phyloP scores from a whole-genome alignment of 2,888 invertebrate genomes.

The Xylota segnis region DNA sequence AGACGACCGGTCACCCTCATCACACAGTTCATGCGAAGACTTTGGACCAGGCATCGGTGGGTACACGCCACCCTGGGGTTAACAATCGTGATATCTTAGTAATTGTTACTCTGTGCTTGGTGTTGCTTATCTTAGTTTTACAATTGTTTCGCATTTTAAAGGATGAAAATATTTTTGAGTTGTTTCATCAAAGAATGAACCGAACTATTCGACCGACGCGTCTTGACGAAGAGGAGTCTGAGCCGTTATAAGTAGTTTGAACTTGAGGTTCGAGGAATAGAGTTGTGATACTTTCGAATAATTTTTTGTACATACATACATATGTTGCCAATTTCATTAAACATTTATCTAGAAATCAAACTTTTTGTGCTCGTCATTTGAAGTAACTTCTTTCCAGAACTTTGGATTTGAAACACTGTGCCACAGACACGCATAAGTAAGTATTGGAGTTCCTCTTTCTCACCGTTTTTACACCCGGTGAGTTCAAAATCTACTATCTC shows the following conservation, averaged over 20 bases:
- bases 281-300: conserved; percentile 38
- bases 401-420: not conserved
- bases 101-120: conserved; percentile 80
- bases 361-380: not conserved
- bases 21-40: conserved; percentile 64
- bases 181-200: conserved; percentile 39
- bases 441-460: no score
- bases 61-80: conserved; percentile 31
- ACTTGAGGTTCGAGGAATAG: not conserved
- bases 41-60: conserved; percentile 49
- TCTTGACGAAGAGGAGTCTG: conserved; percentile 63
- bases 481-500: no score
- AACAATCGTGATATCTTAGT: conserved; percentile 80
- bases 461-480: no score
- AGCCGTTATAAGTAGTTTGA: conserved; percentile 41
- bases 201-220: conserved; percentile 32
- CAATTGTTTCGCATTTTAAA: conserved; percentile 81
- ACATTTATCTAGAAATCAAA: not conserved
- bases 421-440: no score
- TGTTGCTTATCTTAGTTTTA: conserved; percentile 80
- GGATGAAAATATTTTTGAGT: conserved; percentile 80
- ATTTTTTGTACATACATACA: conserved; percentile 1
- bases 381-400: not conserved
- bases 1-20: conserved; percentile 52
- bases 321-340: not conserved